Base-by-base conservation (phyloP, 2,797 vertebrate genomes). In the Strix occidentalis region DNA sequence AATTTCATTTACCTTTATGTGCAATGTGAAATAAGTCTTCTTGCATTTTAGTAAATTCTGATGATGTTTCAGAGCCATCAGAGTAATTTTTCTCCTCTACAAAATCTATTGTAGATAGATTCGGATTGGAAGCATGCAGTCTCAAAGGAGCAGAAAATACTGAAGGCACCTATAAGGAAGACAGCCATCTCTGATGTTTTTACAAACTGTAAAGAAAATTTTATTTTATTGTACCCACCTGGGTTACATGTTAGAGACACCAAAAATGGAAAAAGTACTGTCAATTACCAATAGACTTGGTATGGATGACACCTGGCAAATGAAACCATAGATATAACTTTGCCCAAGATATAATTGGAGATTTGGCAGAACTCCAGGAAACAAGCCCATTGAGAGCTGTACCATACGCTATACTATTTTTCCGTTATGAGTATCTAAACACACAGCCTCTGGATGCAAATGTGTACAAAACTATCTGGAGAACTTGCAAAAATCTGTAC, bases 101-200 rank as follows among this genome's bases (percentile, higher is more conserved):
- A 87, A 99, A 98, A 78, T 98, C 99, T 83, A 99, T 98, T 6
- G 99, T 98, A 94, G 99, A 99, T 92, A 99, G 98, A 96, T 99
- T 99, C 35, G 99, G 99, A 97, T 99, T 99, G 74, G 99, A 99
- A 81, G 99, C 99, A 45, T 99, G 99, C 24, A 99, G 98, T 94
- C 99, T 99, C 90, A 99, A 45, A 3, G 98, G 98, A 54, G 98
- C 98, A 64, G 98, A 97, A 90, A 98, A 98, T 87, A 99, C 97
- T 92, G 97, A 96, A 78, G 98, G 98, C 90, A 98, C 98, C 98
- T 98, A 79, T 45, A 95, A 79, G 60, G 35, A 84, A 57, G 41
- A 94, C 1, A 87, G 39, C 23, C 83, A 88, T 86, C 66, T 53
- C 13, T 84, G 28, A 95, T 25, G 8, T 3, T 89, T 63, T 75